A percentile compares a stretch with the other conserved stretches of the same genome.
Evolutionary conservation across 2,888 invertebrate genomes (phyloP).

Genomic region (Agriotes lineatus): DNA sequence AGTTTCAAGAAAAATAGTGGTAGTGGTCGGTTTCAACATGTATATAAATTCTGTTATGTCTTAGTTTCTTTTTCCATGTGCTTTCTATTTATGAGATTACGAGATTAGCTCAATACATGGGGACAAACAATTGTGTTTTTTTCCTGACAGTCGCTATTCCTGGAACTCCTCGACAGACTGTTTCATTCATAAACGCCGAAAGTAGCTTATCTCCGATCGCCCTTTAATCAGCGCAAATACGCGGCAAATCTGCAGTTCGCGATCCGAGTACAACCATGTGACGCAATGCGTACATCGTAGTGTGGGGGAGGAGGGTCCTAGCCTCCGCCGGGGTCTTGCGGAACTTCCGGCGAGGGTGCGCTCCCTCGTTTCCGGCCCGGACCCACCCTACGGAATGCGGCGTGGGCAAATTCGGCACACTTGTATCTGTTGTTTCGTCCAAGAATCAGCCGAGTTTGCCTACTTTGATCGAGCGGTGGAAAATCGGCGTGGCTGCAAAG

Average conservation of each 20-base stretch:
- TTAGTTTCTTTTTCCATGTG: too few relatives aligned
- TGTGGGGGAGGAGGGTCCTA: conserved; percentile 46
- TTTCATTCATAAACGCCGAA: conserved; percentile 18
- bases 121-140: too few relatives aligned
- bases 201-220: background rate
- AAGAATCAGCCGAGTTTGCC: too few relatives aligned
- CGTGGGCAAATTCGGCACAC: conserved; percentile 34
- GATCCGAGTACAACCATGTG: conserved; percentile 35
- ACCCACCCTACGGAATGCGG: conserved; percentile 51
- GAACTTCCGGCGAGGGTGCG: conserved; percentile 66
- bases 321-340: conserved; percentile 59
- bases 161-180: too few relatives aligned
- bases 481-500: too few relatives aligned
- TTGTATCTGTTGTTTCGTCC: background rate
- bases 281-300: conserved; percentile 35
- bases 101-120: too few relatives aligned
- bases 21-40: too few relatives aligned
- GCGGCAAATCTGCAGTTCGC: background rate
- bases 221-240: conserved; percentile 29
- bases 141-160: too few relatives aligned
- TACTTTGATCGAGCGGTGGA: too few relatives aligned
- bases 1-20: too few relatives aligned
- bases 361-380: conserved; percentile 61
- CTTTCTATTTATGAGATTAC: too few relatives aligned
- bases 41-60: too few relatives aligned